A percentile compares a stretch with the other conserved stretches of the same genome.
Evolutionary conservation across 2,888 invertebrate species (phyloP).

Genomic region (Tanytarsus gracilentus): DNA sequence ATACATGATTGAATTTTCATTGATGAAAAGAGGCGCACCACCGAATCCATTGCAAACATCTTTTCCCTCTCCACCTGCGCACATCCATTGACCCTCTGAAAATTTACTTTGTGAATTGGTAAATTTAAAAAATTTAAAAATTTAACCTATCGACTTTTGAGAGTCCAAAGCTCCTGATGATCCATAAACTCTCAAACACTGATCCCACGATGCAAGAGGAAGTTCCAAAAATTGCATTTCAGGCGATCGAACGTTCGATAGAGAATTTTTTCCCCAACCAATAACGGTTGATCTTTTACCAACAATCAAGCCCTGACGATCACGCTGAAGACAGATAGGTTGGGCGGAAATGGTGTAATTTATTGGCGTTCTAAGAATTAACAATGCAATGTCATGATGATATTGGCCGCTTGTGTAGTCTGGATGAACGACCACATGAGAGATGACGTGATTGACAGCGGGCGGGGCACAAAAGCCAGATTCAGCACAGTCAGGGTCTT

Average conservation of each 20-base stretch:
- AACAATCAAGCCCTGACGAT: slow-evolving; percentile 41
- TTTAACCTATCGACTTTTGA: slow-evolving; percentile 40
- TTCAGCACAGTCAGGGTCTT: slow-evolving; percentile 64
- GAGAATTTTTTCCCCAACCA: slow-evolving; percentile 62
- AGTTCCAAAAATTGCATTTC: slow-evolving; percentile 60
- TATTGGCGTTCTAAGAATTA: slow-evolving; percentile 60
- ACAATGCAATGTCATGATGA: slow-evolving; percentile 64
- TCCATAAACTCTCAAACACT: slow-evolving; percentile 60
- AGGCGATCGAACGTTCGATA: slow-evolving; percentile 44
- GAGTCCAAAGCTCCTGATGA: slow-evolving; percentile 51
- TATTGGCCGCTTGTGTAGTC: slow-evolving; percentile 58
- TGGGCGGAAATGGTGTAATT: slow-evolving; percentile 65
- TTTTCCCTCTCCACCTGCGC: slow-evolving; percentile 65
- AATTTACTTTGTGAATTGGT: too few species aligned
- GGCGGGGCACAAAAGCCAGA: slow-evolving; percentile 63
- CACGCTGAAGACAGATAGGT: slow-evolving; percentile 56
- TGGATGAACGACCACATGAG: slow-evolving; percentile 68
- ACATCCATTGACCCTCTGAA: slow-evolving; percentile 53
- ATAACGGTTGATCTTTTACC: slow-evolving; percentile 41
- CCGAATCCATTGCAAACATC: slow-evolving; percentile 75
- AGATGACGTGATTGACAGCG: slow-evolving; percentile 60
- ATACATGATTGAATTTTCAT: slow-evolving; percentile 47
- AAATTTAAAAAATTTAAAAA: neutral
- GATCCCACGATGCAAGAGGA: slow-evolving; percentile 55
- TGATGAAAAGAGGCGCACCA: slow-evolving; percentile 61